Evolutionary conservation across 1,140 invertebrate species (phyloP), one percentile per base, ranked within the genome.

Genomic region (Nasonia vitripennis): DNA sequence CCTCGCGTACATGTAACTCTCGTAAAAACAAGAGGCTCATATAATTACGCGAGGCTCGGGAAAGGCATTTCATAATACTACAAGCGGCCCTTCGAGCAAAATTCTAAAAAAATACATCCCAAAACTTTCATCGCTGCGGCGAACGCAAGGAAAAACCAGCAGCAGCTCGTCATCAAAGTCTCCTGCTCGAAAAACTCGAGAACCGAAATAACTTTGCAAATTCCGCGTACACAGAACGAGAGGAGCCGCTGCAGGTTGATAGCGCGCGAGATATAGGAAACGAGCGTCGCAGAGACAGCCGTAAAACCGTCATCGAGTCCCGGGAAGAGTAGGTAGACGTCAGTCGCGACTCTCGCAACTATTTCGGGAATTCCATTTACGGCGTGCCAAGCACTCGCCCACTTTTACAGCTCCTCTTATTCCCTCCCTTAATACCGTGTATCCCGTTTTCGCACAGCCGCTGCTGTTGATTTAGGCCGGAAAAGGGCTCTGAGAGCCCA

Each of bases 331-430:
- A 27, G 27, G 27, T 27, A 27, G 14, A 6, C 77, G 48, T 62
- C 48, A 75, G 45, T 12, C 17, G 68, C 17, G 6, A 14, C 81
- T 10, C 67, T 62, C 34, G 27, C 5, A 79, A 84, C 77, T 85
- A 85, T 85, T 85, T 80, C 71, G 23, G n/a, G 51, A 74, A 80
- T 85, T 67, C 67, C 78, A 80, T 85, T 78, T 84, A 79, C 27
- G 27, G n/a, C 14, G 51, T 31, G 51, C 12, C 75, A 67, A 75
- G 71, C 48, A 20, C 55, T 62, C 20, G 55, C 17, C 55, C 17
- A 48, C 41, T 20, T 20, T 48, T 48, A 20, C 68, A 34, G 41
- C 23, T 11, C 48, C 20, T n/a, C 20, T 34, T 20, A 27, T 27
- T 55, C 51, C 12, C 14, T 55, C 51, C 34, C 34, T 37, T 37